Conservation (phyloP, 92 coral and sea anemone genomes). For the Phenganax marumi region DNA sequence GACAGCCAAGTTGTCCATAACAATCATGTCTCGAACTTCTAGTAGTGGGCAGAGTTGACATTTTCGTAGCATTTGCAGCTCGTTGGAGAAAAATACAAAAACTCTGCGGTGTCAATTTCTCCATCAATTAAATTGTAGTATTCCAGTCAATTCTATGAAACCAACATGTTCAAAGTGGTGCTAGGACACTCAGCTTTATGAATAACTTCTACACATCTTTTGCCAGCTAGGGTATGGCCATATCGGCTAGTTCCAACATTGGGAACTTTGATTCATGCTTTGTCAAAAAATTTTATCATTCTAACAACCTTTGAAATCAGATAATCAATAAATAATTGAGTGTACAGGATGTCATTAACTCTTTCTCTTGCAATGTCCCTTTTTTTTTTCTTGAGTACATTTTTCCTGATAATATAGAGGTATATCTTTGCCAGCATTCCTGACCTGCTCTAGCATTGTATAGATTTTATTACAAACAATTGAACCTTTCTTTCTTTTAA, state of each 20-base stretch:
- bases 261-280: slow-evolving; percentile 47
- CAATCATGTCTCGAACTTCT: too few species aligned
- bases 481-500: slow-evolving; percentile 36
- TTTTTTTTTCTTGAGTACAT: slow-evolving; percentile 40
- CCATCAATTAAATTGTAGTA: slow-evolving; percentile 44
- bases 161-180: slow-evolving; percentile 31
- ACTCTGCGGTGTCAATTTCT: too few species aligned
- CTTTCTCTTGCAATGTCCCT: slow-evolving; percentile 40
- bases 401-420: slow-evolving; percentile 38
- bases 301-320: too few species aligned
- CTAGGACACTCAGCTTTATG: slow-evolving; percentile 41
- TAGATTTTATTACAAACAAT: slow-evolving; percentile 28
- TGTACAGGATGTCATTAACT: slow-evolving; percentile 50
- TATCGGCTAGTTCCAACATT: slow-evolving; percentile 41
- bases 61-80: too few species aligned
- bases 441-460: not conserved
- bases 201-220: slow-evolving; percentile 39
- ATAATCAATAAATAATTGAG: slow-evolving; percentile 53
- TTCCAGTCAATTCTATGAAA: slow-evolving; percentile 33
- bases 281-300: slow-evolving; percentile 43
- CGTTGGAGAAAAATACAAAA: slow-evolving; percentile 23
- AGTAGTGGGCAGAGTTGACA: too few species aligned
- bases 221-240: slow-evolving; percentile 46
- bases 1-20: too few species aligned
- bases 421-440: slow-evolving; percentile 33